A percentile compares a stretch with the other conserved stretches of the same genome.
phyloP scores from a whole-genome alignment of 2,797 vertebrate genomes.

The Cheirogaleus major region DNA sequence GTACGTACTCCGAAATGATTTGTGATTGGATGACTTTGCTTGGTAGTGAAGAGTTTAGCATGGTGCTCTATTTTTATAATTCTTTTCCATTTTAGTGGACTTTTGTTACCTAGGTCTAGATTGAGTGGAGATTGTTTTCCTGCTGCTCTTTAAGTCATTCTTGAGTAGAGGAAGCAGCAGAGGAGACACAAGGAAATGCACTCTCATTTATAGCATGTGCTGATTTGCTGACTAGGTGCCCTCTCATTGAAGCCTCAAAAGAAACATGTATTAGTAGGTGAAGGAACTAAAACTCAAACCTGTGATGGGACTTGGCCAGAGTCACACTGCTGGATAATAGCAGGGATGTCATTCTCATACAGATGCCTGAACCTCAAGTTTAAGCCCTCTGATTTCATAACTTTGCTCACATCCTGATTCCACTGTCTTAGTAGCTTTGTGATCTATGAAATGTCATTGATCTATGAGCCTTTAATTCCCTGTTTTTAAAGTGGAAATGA shows the following conservation, averaged over 20 bases:
- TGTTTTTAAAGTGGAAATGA: conserved; percentile 17
- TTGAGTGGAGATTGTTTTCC: not conserved
- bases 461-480: not conserved
- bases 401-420: not conserved
- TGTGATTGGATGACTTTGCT: not conserved
- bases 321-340: not conserved
- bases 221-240: not conserved
- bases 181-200: not conserved
- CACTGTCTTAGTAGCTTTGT: not conserved
- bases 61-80: not conserved
- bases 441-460: not conserved
- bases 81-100: not conserved
- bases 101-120: not conserved
- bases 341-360: not conserved
- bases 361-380: not conserved
- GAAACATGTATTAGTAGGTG: not conserved
- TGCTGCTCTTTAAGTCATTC: not conserved
- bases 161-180: not conserved
- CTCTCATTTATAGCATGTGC: not conserved
- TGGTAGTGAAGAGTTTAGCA: not conserved
- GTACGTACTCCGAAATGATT: not conserved
- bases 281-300: not conserved
- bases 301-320: not conserved
- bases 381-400: not conserved
- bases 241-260: not conserved